Evolutionary conservation across 2,797 vertebrate genomes (phyloP).

Genomic region (Perdix hodgsoniae): DNA sequence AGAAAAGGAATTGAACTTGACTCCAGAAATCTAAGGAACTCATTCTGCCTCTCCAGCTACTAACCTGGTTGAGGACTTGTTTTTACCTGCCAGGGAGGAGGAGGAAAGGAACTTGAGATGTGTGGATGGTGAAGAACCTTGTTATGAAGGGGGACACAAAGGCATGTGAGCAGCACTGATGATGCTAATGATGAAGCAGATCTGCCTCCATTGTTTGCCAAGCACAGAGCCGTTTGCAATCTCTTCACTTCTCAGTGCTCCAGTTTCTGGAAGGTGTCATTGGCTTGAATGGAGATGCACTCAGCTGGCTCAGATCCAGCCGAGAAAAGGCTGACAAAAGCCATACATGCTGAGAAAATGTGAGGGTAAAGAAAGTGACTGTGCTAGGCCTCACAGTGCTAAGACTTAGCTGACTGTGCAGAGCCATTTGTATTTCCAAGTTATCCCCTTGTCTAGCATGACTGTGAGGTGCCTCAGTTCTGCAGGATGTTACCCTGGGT

Average conservation of each 20-base stretch:
- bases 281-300: background rate
- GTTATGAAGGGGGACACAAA: background rate
- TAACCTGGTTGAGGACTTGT: background rate
- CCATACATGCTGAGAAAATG: background rate
- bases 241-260: background rate
- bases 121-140: background rate
- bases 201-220: background rate
- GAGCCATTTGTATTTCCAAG: background rate
- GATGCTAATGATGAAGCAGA: background rate
- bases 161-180: background rate
- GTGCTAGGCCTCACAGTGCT: background rate
- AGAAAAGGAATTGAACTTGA: background rate
- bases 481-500: background rate
- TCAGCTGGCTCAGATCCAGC: background rate
- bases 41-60: background rate
- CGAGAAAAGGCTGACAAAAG: background rate
- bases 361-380: background rate
- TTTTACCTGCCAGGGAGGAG: background rate
- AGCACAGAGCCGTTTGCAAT: background rate
- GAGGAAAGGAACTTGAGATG: background rate
- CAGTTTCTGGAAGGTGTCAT: background rate
- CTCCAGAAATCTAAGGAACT: background rate
- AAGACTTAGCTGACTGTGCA: background rate
- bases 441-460: background rate
- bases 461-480: background rate